A percentile compares a stretch with the other conserved stretches of the same genome.
Conservation (phyloP, 2,888 invertebrate genomes). For the Mimachlamys varia region DNA sequence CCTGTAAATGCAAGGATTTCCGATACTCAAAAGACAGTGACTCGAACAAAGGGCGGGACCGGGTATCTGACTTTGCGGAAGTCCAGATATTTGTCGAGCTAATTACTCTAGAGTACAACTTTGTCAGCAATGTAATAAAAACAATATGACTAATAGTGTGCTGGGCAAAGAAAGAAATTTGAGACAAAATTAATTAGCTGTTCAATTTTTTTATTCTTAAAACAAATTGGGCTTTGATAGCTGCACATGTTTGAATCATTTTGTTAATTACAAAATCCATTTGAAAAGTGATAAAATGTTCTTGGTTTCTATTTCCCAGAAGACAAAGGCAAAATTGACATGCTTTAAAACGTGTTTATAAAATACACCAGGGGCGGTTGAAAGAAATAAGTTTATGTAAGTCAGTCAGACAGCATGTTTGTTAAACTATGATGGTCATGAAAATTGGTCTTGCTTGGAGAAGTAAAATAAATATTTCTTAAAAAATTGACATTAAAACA, state of each 20-base stretch:
- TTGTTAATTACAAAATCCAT: neutral
- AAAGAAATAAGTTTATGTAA: neutral
- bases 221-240: neutral
- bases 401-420: neutral
- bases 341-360: neutral
- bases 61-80: neutral
- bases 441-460: no score
- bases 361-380: neutral
- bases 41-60: neutral
- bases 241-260: neutral
- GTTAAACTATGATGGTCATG: neutral
- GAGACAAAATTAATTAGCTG: neutral
- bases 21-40: neutral
- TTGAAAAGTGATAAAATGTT: neutral
- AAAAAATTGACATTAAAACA: no score
- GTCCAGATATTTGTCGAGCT: neutral
- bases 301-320: neutral
- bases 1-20: neutral
- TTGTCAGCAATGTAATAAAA: neutral
- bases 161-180: neutral
- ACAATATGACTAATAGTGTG: neutral
- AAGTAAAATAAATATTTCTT: no score
- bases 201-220: neutral
- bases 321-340: neutral
- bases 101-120: neutral